Evolutionary conservation across 2,888 invertebrate genomes (phyloP), one percentile per base, ranked within the genome.

Genomic region (Ichneumoninae sp.): DNA sequence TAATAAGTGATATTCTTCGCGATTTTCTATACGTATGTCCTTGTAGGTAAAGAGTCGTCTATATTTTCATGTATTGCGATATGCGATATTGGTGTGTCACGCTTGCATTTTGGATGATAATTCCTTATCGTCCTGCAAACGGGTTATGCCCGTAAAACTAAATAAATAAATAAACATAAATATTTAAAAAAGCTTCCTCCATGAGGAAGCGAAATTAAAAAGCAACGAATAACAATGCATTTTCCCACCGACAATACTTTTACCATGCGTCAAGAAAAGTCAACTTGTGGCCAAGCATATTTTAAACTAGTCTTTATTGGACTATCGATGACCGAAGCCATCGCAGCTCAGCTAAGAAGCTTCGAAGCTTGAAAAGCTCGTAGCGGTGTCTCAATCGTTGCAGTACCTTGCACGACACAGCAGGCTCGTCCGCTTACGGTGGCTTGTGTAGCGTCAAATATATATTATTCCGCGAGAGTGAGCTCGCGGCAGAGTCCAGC

Each of bases 351-450:
- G n/a, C 16, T 3, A 16, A 4, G 44, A 47, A 3, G 22, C 10
- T 33, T 63, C 16, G 57, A 16, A 26, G 36, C 13, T 47, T 19
- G 40, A 73, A 77, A 77, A 73, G 44, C 40, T 66, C 36, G 50
- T 10, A n/a, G 57, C 68, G 60, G 82, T 40, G 66, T 60, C 73
- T 71, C 71, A 66, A 81, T 80, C 44, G 71, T 36, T 40, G 50
- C 50, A 75, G 57, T 47, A 13, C 4, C 16, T 47, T 4, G 44
- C 44, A 22, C 68, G 63, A 30, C 50, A 40, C 68, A 54, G 16
- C 30, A 16, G 22, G 26, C 69, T 52, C 36, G 63, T 76, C 50
- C 57, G 75, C 81, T 47, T n/a, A 22, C 22, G 8, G 26, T 26
- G 19, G 57, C 69, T 52, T 22, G 36, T 44, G 36, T 36, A 69